Evolutionary conservation across 2,113 vertebrate genomes (phyloP).

Genomic region (Amblyornis subalaris): DNA sequence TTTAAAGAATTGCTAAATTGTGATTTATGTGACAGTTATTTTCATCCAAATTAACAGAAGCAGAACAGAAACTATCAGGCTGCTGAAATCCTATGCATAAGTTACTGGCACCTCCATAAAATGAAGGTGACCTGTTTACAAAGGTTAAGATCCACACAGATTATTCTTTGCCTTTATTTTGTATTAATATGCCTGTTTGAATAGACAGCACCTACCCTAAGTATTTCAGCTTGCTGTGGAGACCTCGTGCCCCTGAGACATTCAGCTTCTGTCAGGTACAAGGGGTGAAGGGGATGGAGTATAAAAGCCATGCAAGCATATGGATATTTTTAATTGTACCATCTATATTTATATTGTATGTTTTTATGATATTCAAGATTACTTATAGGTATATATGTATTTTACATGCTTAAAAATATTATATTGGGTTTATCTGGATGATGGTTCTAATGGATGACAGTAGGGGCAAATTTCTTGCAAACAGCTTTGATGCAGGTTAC

Average conservation of each 20-base stretch:
- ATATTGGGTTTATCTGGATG: background rate
- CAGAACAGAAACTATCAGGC: background rate
- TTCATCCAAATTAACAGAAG: background rate
- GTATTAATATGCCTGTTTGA: background rate
- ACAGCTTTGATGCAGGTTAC: background rate
- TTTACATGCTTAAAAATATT: background rate
- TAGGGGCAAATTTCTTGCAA: background rate
- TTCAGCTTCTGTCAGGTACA: background rate
- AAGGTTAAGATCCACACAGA: background rate
- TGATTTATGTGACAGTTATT: background rate
- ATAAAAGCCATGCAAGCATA: fast-evolving
- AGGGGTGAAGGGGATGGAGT: background rate
- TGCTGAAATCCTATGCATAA: background rate
- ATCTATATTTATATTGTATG: background rate
- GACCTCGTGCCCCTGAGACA: background rate
- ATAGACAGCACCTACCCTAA: background rate
- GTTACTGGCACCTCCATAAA: background rate
- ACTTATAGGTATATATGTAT: no score
- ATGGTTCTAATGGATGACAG: background rate
- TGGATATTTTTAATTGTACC: background rate
- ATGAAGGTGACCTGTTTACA: background rate
- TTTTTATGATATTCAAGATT: background rate
- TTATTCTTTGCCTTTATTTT: background rate
- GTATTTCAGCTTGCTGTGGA: background rate
- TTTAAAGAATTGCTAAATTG: background rate